These are phyloP conservation scores for Tipula vernalis DNA, from an alignment of 2,888 invertebrate species.

Conservation along the genomic window DNA sequence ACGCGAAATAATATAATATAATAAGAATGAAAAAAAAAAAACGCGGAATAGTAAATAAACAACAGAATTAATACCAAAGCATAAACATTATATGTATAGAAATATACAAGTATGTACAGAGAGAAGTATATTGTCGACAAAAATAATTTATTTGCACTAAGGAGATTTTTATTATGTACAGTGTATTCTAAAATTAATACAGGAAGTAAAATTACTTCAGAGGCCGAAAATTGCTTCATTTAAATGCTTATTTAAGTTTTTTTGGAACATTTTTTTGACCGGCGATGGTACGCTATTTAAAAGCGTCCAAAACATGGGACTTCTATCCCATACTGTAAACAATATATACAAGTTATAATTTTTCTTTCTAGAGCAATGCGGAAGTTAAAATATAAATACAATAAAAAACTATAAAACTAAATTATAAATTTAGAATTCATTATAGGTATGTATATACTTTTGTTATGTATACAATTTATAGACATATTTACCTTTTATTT, in stretches of 20 bases:
- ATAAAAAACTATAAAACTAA: not conserved
- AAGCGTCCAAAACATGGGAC: not conserved
- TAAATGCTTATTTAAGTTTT: not conserved
- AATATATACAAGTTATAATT: not conserved
- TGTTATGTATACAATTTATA: not conserved
- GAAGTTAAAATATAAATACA: conserved; percentile 28
- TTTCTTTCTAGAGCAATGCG: conserved; percentile 34
- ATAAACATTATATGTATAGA: not conserved
- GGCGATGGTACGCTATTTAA: too few relatives aligned
- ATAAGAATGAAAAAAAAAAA: not conserved
- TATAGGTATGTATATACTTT: not conserved
- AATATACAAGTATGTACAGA: not conserved
- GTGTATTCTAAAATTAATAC: not conserved
- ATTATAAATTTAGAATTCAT: not conserved
- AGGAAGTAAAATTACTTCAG: not conserved
- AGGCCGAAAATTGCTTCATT: not conserved
- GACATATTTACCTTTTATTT: not conserved
- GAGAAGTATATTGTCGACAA: not conserved
- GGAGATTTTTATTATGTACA: not conserved
- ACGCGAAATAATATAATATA: not conserved
- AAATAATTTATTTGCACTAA: not conserved
- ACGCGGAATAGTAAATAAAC: not conserved
- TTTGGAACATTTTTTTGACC: not conserved
- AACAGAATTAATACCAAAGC: not conserved
- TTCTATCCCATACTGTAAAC: not conserved